Conservation (phyloP, 2,888 invertebrate genomes). For the Bibio marci region DNA sequence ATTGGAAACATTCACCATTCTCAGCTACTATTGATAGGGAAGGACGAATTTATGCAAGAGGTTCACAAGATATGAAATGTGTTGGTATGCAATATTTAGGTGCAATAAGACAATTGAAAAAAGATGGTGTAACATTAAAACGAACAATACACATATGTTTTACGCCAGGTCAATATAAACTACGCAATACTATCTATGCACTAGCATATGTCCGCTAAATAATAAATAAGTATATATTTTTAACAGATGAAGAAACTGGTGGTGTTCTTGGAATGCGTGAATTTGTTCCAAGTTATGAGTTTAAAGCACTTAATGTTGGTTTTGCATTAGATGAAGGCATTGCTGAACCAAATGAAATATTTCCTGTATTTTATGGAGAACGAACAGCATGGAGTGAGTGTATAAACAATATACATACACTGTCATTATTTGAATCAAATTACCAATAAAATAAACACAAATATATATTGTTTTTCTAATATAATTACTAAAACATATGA, state of each 20-base stretch:
- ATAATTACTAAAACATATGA: too few species aligned
- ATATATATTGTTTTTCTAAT: too few species aligned
- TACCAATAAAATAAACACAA: too few species aligned
- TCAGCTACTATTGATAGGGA: constrained; percentile 66
- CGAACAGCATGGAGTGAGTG: constrained; percentile 58
- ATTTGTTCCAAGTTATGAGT: constrained; percentile 56
- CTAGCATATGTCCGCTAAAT: too few species aligned
- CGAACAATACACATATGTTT: constrained; percentile 39
- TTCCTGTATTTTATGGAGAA: constrained; percentile 55
- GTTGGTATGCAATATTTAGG: constrained; percentile 60
- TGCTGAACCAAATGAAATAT: constrained; percentile 48
- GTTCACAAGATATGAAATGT: constrained; percentile 78
- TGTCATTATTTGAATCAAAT: too few species aligned
- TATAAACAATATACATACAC: too few species aligned
- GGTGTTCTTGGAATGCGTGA: constrained; percentile 61
- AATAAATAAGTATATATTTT: neutral
- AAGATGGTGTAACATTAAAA: constrained; percentile 6
- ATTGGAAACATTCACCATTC: constrained; percentile 82
- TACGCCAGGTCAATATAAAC: constrained; percentile 33
- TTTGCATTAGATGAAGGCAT: constrained; percentile 81
- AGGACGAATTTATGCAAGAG: constrained; percentile 76
- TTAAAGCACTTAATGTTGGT: constrained; percentile 60
- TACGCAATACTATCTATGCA: too few species aligned
- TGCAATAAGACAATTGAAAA: constrained; percentile 35
- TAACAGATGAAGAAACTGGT: constrained; percentile 77